Percentiles rank a stretch among this genome's conserved stretches.
phyloP scores from a whole-genome alignment of 2,113 vertebrate species.

The Pithys albifrons region DNA sequence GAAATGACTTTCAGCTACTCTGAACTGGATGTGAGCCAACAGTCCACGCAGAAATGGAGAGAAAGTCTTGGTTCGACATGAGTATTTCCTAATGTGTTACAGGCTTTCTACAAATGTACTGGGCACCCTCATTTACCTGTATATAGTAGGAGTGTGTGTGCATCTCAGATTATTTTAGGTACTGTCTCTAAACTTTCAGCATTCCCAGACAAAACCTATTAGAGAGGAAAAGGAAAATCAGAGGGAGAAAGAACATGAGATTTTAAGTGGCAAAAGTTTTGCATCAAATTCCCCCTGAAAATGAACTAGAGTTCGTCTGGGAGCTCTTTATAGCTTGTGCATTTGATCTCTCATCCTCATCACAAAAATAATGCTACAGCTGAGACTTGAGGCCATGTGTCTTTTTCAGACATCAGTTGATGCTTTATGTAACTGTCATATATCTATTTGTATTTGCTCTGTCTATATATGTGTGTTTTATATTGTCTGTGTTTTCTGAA shows the following conservation, averaged over 20 bases:
- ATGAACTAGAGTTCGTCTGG: background rate
- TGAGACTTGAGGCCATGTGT: background rate
- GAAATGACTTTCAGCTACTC: slow-evolving; percentile 33
- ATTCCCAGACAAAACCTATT: background rate
- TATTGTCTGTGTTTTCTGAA: background rate
- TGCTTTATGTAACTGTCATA: background rate
- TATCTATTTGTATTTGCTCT: background rate
- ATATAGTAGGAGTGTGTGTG: background rate
- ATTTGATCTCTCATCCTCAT: background rate
- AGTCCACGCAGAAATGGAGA: background rate
- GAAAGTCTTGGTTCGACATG: background rate
- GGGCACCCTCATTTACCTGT: background rate
- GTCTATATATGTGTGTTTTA: background rate
- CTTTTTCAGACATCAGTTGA: background rate
- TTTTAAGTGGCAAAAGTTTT: background rate
- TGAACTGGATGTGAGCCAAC: slow-evolving; percentile 11
- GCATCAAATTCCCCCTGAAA: background rate
- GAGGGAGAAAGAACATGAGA: background rate
- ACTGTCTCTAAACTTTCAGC: background rate
- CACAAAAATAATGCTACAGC: background rate
- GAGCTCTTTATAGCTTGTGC: background rate
- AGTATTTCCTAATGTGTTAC: background rate
- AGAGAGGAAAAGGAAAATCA: background rate
- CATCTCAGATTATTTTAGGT: background rate
- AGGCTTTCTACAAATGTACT: background rate